phyloP scores from a whole-genome alignment of 1,140 invertebrate genomes.

The Helicoverpa armigera region DNA sequence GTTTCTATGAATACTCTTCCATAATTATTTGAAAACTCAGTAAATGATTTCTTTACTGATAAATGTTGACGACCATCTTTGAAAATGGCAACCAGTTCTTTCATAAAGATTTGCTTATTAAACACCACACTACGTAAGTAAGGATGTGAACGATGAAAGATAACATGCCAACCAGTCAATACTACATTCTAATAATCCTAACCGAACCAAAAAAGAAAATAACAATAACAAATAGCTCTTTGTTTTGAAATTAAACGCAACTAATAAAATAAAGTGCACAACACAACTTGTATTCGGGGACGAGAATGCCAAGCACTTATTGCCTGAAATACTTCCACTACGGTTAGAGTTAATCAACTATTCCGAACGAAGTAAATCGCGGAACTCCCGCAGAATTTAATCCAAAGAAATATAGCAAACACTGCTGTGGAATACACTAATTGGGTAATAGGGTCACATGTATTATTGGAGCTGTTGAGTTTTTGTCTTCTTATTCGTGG shows the following conservation, averaged over 20 bases:
- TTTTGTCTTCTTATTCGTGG: neutral
- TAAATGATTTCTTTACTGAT: no score
- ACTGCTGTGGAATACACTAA: slow-evolving; percentile 22
- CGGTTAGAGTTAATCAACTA: slow-evolving; percentile 39
- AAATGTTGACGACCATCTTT: no score
- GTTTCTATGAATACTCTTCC: neutral
- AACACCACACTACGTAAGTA: no score
- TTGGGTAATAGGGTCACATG: slow-evolving; percentile 47
- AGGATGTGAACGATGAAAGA: no score
- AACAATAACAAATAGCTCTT: neutral
- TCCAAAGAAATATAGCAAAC: slow-evolving; percentile 40
- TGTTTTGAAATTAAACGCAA: slow-evolving; percentile 6
- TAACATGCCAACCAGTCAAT: neutral
- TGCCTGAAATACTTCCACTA: slow-evolving; percentile 28
- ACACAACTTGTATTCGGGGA: neutral
- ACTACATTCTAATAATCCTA: neutral
- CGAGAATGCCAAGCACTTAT: slow-evolving; percentile 26
- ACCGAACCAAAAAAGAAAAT: neutral
- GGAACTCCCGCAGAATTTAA: slow-evolving; percentile 45
- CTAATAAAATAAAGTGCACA: slow-evolving; percentile 21
- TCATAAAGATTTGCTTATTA: no score
- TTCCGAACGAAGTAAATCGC: slow-evolving; percentile 36
- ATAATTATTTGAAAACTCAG: no score
- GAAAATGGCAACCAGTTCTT: no score
- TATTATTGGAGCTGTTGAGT: slow-evolving; percentile 1